Percentiles rank a stretch among this genome's conserved stretches.
phyloP scores from a whole-genome alignment of 2,113 vertebrate genomes.

The Tetraodon nigroviridis region DNA sequence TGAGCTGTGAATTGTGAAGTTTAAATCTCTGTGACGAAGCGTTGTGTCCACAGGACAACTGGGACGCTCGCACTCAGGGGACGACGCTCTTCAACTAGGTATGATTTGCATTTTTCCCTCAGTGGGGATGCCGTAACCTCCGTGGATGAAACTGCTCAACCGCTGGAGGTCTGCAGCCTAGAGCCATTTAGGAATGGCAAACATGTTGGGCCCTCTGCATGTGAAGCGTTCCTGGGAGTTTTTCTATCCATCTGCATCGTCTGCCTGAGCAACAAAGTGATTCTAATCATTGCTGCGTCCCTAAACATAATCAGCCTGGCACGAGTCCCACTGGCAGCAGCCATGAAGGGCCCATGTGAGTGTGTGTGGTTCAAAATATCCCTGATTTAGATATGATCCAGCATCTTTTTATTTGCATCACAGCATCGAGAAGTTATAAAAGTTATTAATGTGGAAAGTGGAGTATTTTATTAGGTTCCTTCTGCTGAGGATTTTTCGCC shows the following conservation, averaged over 20 bases:
- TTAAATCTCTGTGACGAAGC: constrained; percentile 22
- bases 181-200: constrained; percentile 45
- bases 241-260: constrained; percentile 61
- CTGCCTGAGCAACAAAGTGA: constrained; percentile 56
- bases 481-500: too few relatives aligned
- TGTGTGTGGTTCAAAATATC: too few relatives aligned
- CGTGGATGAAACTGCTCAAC: constrained; percentile 52
- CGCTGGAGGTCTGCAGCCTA: constrained; percentile 26
- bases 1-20: neutral
- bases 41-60: constrained; percentile 17
- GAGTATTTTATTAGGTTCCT: too few relatives aligned
- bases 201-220: constrained; percentile 46
- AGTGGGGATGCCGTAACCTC: constrained; percentile 42
- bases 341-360: constrained; percentile 6
- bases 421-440: too few relatives aligned
- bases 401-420: too few relatives aligned
- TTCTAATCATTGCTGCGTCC: constrained; percentile 58
- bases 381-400: too few relatives aligned
- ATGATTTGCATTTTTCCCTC: constrained; percentile 38
- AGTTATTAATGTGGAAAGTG: too few relatives aligned
- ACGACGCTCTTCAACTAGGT: constrained; percentile 8
- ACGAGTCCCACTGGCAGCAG: constrained; percentile 23
- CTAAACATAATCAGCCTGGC: constrained; percentile 46
- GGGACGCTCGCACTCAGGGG: constrained; percentile 30
- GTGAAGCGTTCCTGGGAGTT: constrained; percentile 56